phyloP scores from a whole-genome alignment of 2,113 vertebrate species.

The Halichoeres trimaculatus region DNA sequence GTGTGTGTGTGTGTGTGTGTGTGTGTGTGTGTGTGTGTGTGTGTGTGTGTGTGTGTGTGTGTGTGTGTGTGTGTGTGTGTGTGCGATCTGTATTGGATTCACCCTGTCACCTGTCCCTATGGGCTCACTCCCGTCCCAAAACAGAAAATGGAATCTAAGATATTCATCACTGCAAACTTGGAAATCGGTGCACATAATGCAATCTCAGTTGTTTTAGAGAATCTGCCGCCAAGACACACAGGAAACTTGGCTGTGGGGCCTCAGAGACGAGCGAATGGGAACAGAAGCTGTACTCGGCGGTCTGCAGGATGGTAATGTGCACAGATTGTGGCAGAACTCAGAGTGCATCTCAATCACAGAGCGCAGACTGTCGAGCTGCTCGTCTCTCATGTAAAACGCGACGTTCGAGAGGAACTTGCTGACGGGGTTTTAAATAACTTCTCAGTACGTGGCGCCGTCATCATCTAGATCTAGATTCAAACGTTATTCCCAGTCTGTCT shows the following conservation, averaged over 20 bases:
- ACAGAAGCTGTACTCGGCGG: constrained; percentile 68
- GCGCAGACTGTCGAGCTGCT: constrained; percentile 36
- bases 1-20: constrained; percentile 35
- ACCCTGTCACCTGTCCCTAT: constrained; percentile 63
- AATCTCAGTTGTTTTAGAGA: constrained; percentile 72
- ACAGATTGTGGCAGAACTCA: constrained; percentile 71
- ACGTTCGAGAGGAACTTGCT: constrained; percentile 23
- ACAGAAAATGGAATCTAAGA: constrained; percentile 66
- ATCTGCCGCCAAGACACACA: constrained; percentile 55
- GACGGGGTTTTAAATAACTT: constrained; percentile 33
- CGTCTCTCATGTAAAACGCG: constrained; percentile 39
- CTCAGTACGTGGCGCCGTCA: not conserved
- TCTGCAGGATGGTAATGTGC: constrained; percentile 62
- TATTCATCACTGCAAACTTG: constrained; percentile 72
- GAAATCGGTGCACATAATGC: constrained; percentile 64
- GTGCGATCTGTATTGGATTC: constrained; percentile 41
- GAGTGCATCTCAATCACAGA: constrained; percentile 70
- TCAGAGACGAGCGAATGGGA: constrained; percentile 70
- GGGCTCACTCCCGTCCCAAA: constrained; percentile 57
- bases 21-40: constrained; percentile 38
- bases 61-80: constrained; percentile 47
- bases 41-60: constrained; percentile 14
- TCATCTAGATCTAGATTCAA: not conserved
- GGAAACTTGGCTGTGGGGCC: constrained; percentile 71
- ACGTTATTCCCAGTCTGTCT: constrained; percentile 35